phyloP scores from a whole-genome alignment of 2,797 vertebrate genomes.

The Botia almorhae region DNA sequence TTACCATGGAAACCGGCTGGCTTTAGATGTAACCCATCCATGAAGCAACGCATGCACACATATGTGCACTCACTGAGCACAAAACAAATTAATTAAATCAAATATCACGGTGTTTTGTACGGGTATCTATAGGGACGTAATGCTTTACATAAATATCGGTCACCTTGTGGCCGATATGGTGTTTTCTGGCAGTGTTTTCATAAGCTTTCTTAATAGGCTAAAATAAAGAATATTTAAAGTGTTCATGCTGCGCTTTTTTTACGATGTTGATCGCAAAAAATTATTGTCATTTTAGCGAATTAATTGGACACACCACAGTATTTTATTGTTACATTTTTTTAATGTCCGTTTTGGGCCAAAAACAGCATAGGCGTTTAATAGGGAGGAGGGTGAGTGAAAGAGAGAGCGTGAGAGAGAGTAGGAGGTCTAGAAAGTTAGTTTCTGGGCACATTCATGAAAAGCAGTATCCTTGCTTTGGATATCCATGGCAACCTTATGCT shows the following conservation, averaged over 20 bases:
- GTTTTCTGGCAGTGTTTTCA: neutral
- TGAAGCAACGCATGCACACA: constrained; percentile 31
- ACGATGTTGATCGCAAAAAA: neutral
- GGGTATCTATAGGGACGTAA: neutral
- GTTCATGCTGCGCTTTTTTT: neutral
- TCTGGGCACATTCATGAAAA: constrained; percentile 39
- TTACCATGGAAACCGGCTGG: constrained; percentile 78
- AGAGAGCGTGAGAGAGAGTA: constrained; percentile 6
- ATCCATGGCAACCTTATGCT: constrained; percentile 59
- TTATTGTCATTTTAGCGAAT: neutral
- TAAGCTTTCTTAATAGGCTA: neutral
- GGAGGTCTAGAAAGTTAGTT: constrained; percentile 27
- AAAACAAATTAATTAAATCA: neutral
- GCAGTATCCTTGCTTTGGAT: constrained; percentile 55
- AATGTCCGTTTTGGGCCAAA: neutral
- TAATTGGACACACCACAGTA: too few species aligned
- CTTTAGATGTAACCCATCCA: constrained; percentile 7
- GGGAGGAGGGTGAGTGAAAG: neutral
- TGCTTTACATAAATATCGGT: neutral
- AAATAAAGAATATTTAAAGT: too few species aligned
- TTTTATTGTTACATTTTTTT: neutral
- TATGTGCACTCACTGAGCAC: constrained; percentile 19
- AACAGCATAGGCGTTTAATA: neutral
- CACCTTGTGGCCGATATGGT: neutral
- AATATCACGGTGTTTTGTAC: neutral